Percentiles rank a stretch among this genome's conserved stretches.
These are phyloP conservation scores for Papilio xuthus DNA, from an alignment of 1,140 invertebrate genomes.

Conservation along the genomic window DNA sequence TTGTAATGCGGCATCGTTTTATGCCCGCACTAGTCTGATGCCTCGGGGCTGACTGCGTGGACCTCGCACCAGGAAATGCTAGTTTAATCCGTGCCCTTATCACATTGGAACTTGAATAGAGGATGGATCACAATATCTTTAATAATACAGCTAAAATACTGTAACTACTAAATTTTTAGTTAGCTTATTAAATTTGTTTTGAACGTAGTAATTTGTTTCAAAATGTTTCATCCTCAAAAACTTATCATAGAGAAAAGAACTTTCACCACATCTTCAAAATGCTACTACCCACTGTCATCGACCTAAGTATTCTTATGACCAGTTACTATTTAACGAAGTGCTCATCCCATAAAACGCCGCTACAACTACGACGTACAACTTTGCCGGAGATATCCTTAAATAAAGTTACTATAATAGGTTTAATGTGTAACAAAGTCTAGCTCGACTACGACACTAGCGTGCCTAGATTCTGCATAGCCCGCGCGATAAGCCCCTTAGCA, in stretches of 20 bases:
- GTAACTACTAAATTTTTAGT: too few relatives aligned
- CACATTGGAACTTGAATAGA: neutral
- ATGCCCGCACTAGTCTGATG: constrained; percentile 32
- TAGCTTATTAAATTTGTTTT: too few relatives aligned
- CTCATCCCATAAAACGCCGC: neutral
- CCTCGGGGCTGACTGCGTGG: constrained; percentile 39
- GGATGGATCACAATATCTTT: neutral
- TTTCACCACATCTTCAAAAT: too few relatives aligned
- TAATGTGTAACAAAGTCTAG: constrained; percentile 26
- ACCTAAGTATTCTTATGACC: too few relatives aligned
- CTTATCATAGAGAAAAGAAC: too few relatives aligned
- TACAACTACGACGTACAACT: neutral
- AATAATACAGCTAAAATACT: neutral
- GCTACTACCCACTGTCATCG: too few relatives aligned
- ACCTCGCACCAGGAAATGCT: constrained; percentile 40
- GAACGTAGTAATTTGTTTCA: too few relatives aligned
- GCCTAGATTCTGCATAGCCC: constrained; percentile 30
- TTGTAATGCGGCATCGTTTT: constrained; percentile 53
- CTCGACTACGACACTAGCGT: constrained; percentile 26
- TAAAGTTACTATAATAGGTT: constrained; percentile 17
- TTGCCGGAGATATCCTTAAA: constrained; percentile 7
- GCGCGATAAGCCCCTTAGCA: constrained; percentile 33
- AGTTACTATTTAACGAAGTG: neutral
- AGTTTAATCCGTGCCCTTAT: constrained; percentile 45
- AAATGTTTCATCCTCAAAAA: too few relatives aligned